Percentiles rank a stretch among this genome's conserved stretches.
phyloP scores from a whole-genome alignment of 2,888 invertebrate genomes.

The Brachycybe producta region DNA sequence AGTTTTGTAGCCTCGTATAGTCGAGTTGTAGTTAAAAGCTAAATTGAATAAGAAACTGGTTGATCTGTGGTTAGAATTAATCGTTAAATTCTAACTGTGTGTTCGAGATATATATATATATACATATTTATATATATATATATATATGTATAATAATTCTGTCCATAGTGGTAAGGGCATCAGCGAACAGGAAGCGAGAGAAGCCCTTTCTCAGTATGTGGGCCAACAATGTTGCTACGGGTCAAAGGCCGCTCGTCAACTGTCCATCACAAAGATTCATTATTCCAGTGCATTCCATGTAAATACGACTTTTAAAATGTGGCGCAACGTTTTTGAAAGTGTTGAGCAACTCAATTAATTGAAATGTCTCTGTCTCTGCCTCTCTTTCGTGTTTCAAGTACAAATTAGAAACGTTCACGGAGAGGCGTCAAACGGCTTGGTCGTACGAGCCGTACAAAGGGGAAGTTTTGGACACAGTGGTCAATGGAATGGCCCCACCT shows the following conservation, averaged over 20 bases:
- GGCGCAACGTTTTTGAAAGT: too few species aligned
- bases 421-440: constrained; percentile 41
- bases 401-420: constrained; percentile 41
- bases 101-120: too few species aligned
- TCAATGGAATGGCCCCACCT: constrained; percentile 33
- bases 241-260: constrained; percentile 35
- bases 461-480: constrained; percentile 34
- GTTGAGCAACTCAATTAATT: too few species aligned
- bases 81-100: too few species aligned
- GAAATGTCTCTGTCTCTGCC: too few species aligned
- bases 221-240: constrained; percentile 41
- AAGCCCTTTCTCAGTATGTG: constrained; percentile 36
- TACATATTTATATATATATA: too few species aligned
- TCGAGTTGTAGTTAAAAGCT: too few species aligned
- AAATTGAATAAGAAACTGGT: too few species aligned
- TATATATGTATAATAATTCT: not conserved
- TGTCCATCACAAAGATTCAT: constrained; percentile 37
- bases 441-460: constrained; percentile 38
- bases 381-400: constrained; percentile 34
- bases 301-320: constrained; percentile 24
- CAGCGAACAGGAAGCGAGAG: constrained; percentile 36
- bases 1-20: too few species aligned
- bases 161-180: constrained; percentile 23
- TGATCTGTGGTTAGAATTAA: too few species aligned
- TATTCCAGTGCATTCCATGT: constrained; percentile 41